These are phyloP conservation scores for Podabrus alpinus DNA, from an alignment of 2,888 invertebrate genomes.

Conservation along the genomic window DNA sequence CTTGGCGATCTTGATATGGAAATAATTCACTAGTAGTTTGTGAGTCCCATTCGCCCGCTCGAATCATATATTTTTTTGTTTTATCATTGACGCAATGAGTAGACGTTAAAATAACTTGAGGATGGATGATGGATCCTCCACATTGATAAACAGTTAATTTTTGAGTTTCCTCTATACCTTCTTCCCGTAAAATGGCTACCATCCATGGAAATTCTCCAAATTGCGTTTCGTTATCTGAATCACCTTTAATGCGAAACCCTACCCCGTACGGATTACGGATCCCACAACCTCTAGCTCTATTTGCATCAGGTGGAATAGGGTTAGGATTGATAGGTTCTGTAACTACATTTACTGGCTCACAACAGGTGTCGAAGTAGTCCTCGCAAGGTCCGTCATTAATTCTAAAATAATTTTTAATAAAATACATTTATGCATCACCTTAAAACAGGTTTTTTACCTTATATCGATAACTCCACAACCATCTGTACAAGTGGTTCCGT, in stretches of 20 bases:
- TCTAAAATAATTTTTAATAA: constrained; percentile 21
- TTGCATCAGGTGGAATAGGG: constrained; percentile 32
- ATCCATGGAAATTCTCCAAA: constrained; percentile 87
- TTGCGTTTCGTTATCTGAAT: constrained; percentile 68
- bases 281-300: constrained; percentile 65
- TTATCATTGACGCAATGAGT: constrained; percentile 72
- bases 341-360: constrained; percentile 50
- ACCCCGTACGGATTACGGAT: constrained; percentile 74
- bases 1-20: constrained; percentile 72
- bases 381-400: constrained; percentile 51
- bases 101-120: constrained; percentile 75
- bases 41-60: constrained; percentile 85
- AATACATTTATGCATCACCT: not conserved
- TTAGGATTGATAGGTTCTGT: constrained; percentile 44
- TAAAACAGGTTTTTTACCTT: constrained; percentile 60
- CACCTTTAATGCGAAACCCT: constrained; percentile 70
- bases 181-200: constrained; percentile 69
- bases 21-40: constrained; percentile 71
- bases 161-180: constrained; percentile 57
- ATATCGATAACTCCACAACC: constrained; percentile 78
- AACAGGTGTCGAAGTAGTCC: constrained; percentile 64
- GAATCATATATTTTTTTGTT: constrained; percentile 54
- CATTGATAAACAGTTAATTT: constrained; percentile 71
- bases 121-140: constrained; percentile 80
- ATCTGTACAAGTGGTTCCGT: constrained; percentile 69